A percentile compares a stretch with the other conserved stretches of the same genome.
Evolutionary conservation across 2,888 invertebrate genomes (phyloP).

Genomic region (Lysandra coridon): DNA sequence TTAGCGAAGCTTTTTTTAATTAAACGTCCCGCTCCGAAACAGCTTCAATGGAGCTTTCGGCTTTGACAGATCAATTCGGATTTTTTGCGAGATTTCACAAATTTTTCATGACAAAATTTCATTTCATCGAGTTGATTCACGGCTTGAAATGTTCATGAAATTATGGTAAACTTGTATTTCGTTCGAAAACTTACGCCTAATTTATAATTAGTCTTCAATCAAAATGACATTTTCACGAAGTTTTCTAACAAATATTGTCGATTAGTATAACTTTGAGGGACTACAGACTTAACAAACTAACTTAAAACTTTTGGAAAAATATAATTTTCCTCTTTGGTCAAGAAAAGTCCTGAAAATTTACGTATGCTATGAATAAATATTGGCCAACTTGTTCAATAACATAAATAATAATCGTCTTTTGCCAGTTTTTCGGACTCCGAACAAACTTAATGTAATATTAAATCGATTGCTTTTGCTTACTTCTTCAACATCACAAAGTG

Average conservation of each 20-base stretch:
- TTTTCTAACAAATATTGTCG: not conserved
- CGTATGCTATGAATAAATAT: conserved; percentile 14
- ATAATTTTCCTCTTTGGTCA: not conserved
- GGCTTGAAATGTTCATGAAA: not conserved
- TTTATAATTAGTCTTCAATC: not conserved
- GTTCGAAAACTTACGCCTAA: not conserved
- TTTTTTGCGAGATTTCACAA: not conserved
- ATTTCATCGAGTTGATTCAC: not conserved
- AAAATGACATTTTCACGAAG: not conserved
- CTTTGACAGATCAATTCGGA: conserved; percentile 1
- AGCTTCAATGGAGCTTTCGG: conserved; percentile 8
- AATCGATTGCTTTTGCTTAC: no score
- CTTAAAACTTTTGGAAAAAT: not conserved
- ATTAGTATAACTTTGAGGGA: not conserved
- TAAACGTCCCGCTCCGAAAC: conserved; percentile 8
- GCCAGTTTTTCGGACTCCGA: not conserved
- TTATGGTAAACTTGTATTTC: not conserved
- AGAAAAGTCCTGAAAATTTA: not conserved
- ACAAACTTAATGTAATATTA: not conserved
- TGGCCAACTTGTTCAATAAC: not conserved
- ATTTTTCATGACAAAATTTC: not conserved
- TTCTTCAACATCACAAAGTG: no score
- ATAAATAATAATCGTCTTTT: not conserved
- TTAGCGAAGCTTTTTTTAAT: conserved; percentile 25
- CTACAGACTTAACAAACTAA: not conserved